Conservation (phyloP, 2,113 vertebrate species). For the Rhineura floridana region DNA sequence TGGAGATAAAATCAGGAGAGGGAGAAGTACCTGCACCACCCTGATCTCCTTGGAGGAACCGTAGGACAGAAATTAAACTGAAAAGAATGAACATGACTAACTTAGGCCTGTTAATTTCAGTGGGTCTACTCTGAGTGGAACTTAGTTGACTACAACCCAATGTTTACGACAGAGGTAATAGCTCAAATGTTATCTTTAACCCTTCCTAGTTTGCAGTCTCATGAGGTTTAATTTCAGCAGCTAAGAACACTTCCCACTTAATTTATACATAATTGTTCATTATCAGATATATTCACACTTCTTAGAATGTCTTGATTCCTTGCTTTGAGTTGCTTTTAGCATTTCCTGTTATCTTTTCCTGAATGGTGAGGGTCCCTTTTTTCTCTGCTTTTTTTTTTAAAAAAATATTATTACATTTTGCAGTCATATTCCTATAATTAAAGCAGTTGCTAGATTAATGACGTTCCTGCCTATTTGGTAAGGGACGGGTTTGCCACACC, state of each 20-base stretch:
- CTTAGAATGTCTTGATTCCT: not conserved
- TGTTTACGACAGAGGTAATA: not conserved
- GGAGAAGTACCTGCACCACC: too few relatives aligned
- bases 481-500: too few relatives aligned
- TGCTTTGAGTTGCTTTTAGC: constrained; percentile 37
- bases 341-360: not conserved
- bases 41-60: too few relatives aligned
- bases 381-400: constrained; percentile 22
- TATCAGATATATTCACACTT: constrained; percentile 12
- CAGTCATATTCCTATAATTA: constrained; percentile 13
- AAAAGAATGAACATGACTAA: too few relatives aligned
- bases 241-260: constrained; percentile 8
- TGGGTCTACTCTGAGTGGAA: too few relatives aligned
- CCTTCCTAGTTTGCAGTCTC: not conserved
- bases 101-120: too few relatives aligned
- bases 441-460: not conserved
- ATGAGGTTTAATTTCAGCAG: constrained; percentile 39
- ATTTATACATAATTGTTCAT: constrained; percentile 40
- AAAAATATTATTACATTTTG: not conserved
- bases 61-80: too few relatives aligned
- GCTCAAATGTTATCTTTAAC: not conserved
- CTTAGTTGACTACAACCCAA: too few relatives aligned
- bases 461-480: too few relatives aligned
- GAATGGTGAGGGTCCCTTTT: not conserved
- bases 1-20: too few relatives aligned